A percentile compares a stretch with the other conserved stretches of the same genome.
Conservation (phyloP, 2,888 invertebrate species). For the Calephelis perditalis region DNA sequence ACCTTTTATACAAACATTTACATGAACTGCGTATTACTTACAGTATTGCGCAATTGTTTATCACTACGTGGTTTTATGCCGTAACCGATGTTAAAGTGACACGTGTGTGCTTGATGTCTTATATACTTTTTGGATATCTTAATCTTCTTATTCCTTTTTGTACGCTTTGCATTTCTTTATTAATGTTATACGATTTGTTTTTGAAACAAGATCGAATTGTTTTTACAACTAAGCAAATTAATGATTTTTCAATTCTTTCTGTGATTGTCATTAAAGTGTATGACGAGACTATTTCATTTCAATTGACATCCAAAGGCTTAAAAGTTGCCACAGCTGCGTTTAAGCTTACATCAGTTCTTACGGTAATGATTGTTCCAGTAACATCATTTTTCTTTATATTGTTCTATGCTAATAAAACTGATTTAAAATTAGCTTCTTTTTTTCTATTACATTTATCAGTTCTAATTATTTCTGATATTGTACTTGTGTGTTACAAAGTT, state of each 20-base stretch:
- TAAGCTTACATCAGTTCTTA: constrained; percentile 22
- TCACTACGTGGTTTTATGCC: background rate
- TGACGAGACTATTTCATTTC: constrained; percentile 17
- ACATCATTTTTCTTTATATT: constrained; percentile 18
- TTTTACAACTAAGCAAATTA: constrained; percentile 21
- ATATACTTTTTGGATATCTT: constrained; percentile 12
- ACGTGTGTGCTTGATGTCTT: background rate
- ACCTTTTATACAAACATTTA: background rate
- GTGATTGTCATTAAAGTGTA: constrained; percentile 20
- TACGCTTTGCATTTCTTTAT: constrained; percentile 25
- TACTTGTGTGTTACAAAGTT: background rate
- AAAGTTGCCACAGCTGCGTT: constrained; percentile 13
- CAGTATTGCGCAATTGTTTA: background rate
- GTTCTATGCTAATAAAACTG: background rate
- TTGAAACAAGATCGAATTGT: constrained; percentile 21
- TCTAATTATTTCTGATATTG: constrained; percentile 1
- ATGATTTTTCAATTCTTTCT: constrained; percentile 17
- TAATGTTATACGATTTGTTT: constrained; percentile 27
- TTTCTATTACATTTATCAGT: constrained; percentile 6
- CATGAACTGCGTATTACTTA: background rate
- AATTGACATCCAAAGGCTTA: background rate
- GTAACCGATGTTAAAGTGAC: background rate
- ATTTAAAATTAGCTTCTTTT: background rate
- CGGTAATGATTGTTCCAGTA: constrained; percentile 20
- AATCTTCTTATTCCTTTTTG: constrained; percentile 24